A percentile compares a stretch with the other conserved stretches of the same genome.
Evolutionary conservation across 2,797 vertebrate genomes (phyloP).

Genomic region (Acestrorhynchus altus): DNA sequence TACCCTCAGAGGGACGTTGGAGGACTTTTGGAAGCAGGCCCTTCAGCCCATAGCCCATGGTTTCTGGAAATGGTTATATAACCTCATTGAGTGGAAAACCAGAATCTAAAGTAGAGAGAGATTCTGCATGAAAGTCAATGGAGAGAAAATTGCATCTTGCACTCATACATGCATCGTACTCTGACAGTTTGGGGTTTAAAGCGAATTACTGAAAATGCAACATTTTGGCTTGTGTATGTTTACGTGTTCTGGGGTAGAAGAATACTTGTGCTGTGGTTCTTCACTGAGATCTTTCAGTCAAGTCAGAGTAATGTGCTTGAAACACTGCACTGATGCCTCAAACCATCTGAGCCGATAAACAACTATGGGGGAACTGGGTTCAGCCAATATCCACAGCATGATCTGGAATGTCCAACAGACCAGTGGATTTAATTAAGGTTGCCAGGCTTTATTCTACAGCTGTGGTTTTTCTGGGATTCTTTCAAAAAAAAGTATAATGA

Average conservation of each 20-base stretch:
- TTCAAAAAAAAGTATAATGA: constrained; percentile 1
- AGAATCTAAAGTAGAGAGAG: constrained; percentile 46
- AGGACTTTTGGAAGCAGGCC: constrained; percentile 50
- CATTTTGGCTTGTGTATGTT: constrained; percentile 31
- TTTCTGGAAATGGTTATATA: constrained; percentile 62
- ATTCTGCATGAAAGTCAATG: constrained; percentile 24
- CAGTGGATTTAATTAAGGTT: constrained; percentile 38
- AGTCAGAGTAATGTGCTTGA: constrained; percentile 15
- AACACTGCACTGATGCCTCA: constrained; percentile 24
- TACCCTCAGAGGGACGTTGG: constrained; percentile 48
- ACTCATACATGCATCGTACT: constrained; percentile 23
- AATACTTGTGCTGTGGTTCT: constrained; percentile 18
- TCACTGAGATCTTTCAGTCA: constrained; percentile 20
- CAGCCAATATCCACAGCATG: constrained; percentile 18
- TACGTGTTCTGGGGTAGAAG: not conserved
- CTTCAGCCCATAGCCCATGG: constrained; percentile 46
- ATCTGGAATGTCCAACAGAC: constrained; percentile 29
- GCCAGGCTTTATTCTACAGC: constrained; percentile 14
- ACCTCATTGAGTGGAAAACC: constrained; percentile 53
- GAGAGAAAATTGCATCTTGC: constrained; percentile 42
- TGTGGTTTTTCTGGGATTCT: not conserved
- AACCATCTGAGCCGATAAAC: constrained; percentile 2
- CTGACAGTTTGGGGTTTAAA: constrained; percentile 23
- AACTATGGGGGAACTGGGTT: constrained; percentile 3
- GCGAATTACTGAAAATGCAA: constrained; percentile 31